Conservation (phyloP, 2,888 invertebrate genomes). For the Eilema caniola region DNA sequence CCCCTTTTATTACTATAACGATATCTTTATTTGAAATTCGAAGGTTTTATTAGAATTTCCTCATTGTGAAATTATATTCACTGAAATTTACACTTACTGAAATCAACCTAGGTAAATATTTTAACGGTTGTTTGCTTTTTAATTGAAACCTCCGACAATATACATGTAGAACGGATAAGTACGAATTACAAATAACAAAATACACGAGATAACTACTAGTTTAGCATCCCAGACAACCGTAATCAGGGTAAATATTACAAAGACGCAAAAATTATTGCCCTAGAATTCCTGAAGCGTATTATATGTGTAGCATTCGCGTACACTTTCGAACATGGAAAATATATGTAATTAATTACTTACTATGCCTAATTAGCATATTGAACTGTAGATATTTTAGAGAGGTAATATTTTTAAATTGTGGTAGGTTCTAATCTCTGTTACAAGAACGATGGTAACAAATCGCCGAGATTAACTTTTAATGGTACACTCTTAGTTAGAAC, state of each 20-base stretch:
- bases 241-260: not conserved
- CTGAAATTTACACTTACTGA: slow-evolving; percentile 49
- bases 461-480: slow-evolving; percentile 73
- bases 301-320: too few relatives aligned
- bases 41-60: slow-evolving; percentile 59
- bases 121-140: not conserved
- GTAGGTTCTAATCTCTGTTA: slow-evolving; percentile 53
- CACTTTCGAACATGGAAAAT: not conserved
- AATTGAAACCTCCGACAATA: not conserved
- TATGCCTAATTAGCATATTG: not conserved
- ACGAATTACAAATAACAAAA: too few relatives aligned
- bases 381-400: not conserved
- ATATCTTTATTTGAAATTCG: slow-evolving; percentile 75
- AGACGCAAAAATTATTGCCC: not conserved
- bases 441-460: slow-evolving; percentile 65
- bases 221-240: not conserved
- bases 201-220: not conserved
- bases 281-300: too few relatives aligned
- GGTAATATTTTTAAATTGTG: slow-evolving; percentile 34
- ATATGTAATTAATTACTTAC: not conserved
- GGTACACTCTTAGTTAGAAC: slow-evolving; percentile 70
- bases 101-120: not conserved
- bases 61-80: slow-evolving; percentile 34
- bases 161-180: not conserved
- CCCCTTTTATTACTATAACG: slow-evolving; percentile 74